Conservation (phyloP, 2,888 invertebrate species). For the Rhabditophanes sp. region DNA sequence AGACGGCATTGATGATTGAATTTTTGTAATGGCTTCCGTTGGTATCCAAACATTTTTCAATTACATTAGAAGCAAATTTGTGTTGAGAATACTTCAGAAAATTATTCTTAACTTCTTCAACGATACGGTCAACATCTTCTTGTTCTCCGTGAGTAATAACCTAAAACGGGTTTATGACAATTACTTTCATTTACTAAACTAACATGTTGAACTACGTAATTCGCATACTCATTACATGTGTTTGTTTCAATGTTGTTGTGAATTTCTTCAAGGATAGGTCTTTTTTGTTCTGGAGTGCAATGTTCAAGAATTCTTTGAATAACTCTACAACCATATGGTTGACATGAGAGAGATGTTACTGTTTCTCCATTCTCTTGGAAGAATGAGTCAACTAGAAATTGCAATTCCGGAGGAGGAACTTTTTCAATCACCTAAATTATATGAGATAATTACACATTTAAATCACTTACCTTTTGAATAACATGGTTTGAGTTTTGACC, state of each 20-base stretch:
- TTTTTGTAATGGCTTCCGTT: conserved; percentile 83
- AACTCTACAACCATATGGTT: conserved; percentile 96
- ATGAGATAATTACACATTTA: conserved; percentile 1
- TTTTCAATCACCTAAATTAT: conserved; percentile 68
- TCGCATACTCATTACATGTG: conserved; percentile 79
- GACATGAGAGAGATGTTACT: conserved; percentile 76
- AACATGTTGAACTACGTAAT: conserved; percentile 95
- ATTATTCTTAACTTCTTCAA: conserved; percentile 51
- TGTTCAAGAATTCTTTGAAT: conserved; percentile 97
- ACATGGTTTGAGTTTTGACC: conserved; percentile 99
- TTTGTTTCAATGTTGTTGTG: conserved; percentile 66
- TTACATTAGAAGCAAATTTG: conserved; percentile 96
- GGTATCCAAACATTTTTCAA: conserved; percentile 95
- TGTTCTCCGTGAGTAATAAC: conserved; percentile 82
- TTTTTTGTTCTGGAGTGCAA: conserved; percentile 75
- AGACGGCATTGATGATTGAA: conserved; percentile 89
- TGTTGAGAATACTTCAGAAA: conserved; percentile 87
- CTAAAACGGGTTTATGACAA: no score
- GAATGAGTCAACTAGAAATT: conserved; percentile 77
- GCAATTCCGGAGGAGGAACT: conserved; percentile 84
- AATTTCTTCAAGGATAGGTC: conserved; percentile 76
- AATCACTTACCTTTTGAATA: conserved; percentile 57
- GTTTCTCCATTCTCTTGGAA: conserved; percentile 48
- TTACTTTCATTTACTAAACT: no score
- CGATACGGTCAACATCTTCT: conserved; percentile 86